A percentile compares a stretch with the other conserved stretches of the same genome.
Evolutionary conservation across 2,888 invertebrate species (phyloP).

Genomic region (Synergus laeviventris): DNA sequence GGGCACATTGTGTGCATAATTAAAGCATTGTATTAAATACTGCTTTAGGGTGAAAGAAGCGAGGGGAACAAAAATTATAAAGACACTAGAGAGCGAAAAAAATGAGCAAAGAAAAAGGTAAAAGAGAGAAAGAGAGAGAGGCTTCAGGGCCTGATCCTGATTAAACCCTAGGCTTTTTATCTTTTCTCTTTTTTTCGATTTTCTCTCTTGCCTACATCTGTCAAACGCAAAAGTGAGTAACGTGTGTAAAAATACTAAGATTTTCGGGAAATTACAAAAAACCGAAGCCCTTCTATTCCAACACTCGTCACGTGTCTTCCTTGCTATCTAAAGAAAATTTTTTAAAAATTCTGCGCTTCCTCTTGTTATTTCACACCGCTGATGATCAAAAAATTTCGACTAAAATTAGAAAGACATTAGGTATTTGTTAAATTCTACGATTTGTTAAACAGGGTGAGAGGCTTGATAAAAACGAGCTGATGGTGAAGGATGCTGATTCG

Average conservation of each 20-base stretch:
- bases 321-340: conserved; percentile 6
- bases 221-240: conserved; percentile 19
- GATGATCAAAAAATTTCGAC: neutral
- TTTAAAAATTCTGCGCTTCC: conserved; percentile 11
- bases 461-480: conserved; percentile 70
- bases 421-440: conserved; percentile 42
- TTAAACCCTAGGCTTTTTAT: conserved; percentile 62
- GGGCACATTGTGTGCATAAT: conserved; percentile 63
- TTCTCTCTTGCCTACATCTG: conserved; percentile 40
- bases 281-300: conserved; percentile 27
- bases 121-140: conserved; percentile 44
- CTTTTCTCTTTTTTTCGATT: conserved; percentile 44
- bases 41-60: conserved; percentile 46
- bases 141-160: conserved; percentile 64
- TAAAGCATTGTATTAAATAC: conserved; percentile 62
- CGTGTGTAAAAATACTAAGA: conserved; percentile 31
- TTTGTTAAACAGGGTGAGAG: conserved; percentile 68
- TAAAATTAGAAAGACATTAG: neutral
- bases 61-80: conserved; percentile 53
- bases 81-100: conserved; percentile 37
- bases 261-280: conserved; percentile 24
- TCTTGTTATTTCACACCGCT: conserved; percentile 15
- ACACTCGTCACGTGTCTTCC: conserved; percentile 20
- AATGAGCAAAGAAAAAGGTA: conserved; percentile 41
- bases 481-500: conserved; percentile 76